Percentiles rank a stretch among this genome's conserved stretches.
Conservation (phyloP, 2,113 vertebrate species). For the Myanophis thanlyinensis region DNA sequence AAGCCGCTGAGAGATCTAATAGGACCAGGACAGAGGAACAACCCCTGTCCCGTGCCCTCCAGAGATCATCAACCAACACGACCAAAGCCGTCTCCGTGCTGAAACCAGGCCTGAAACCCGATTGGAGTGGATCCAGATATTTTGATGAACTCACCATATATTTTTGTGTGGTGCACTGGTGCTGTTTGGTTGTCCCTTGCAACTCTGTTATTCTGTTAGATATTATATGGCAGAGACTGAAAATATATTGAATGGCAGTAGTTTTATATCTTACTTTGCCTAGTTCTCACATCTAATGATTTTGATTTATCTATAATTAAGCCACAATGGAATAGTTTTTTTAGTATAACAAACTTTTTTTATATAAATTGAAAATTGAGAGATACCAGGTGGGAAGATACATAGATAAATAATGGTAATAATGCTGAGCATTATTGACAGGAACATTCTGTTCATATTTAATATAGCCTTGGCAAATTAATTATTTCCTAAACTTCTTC, state of each 20-base stretch:
- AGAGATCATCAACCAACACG: too few relatives aligned
- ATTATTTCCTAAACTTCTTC: neutral
- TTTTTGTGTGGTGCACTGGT: too few relatives aligned
- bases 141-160: too few relatives aligned
- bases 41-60: too few relatives aligned
- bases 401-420: neutral
- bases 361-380: neutral
- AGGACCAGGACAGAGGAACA: too few relatives aligned
- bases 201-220: neutral
- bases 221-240: neutral
- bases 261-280: neutral
- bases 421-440: neutral
- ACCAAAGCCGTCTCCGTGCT: too few relatives aligned
- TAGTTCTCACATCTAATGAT: neutral
- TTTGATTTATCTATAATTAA: neutral
- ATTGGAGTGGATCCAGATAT: too few relatives aligned
- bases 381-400: neutral
- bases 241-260: neutral
- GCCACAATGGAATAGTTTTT: neutral
- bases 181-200: neutral
- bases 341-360: neutral
- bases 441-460: neutral
- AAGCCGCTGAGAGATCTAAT: too few relatives aligned
- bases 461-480: neutral
- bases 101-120: too few relatives aligned